Conservation (phyloP, 2,113 vertebrate genomes). For the Mesembrinibis cayennensis region DNA sequence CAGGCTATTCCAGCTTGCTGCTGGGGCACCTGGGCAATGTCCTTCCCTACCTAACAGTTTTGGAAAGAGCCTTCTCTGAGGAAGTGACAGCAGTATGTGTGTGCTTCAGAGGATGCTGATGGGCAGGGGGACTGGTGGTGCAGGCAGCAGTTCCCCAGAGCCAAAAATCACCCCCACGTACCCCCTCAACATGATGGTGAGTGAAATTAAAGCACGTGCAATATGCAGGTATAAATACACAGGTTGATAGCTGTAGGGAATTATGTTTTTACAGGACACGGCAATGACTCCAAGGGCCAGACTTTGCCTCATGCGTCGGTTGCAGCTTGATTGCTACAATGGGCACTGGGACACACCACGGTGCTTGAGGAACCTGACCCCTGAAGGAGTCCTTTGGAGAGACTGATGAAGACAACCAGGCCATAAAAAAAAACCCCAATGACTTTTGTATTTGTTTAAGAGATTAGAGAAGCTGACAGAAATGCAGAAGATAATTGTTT, state of each 20-base stretch:
- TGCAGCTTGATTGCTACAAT: neutral
- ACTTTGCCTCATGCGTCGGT: neutral
- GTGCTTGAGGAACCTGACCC: neutral
- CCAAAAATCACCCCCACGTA: neutral
- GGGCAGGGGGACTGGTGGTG: neutral
- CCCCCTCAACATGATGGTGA: neutral
- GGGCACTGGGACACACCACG: fast-evolving
- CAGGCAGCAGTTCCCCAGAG: neutral
- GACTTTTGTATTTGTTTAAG: conserved; percentile 19
- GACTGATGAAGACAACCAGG: neutral
- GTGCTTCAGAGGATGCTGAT: neutral
- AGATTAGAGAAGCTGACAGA: conserved; percentile 56
- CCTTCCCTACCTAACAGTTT: neutral
- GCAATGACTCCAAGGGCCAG: neutral
- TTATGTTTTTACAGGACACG: neutral
- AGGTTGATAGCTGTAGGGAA: neutral
- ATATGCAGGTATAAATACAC: neutral
- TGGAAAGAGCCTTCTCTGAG: neutral
- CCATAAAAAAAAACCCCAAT: neutral
- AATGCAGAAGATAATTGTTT: conserved; percentile 49
- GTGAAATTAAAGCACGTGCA: neutral
- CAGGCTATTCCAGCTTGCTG: neutral
- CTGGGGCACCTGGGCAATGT: too few relatives aligned
- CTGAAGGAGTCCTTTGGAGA: neutral
- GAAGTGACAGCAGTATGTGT: neutral